Evolutionary conservation across 2,113 vertebrate genomes (phyloP).

Genomic region (Sapayoa aenigma): DNA sequence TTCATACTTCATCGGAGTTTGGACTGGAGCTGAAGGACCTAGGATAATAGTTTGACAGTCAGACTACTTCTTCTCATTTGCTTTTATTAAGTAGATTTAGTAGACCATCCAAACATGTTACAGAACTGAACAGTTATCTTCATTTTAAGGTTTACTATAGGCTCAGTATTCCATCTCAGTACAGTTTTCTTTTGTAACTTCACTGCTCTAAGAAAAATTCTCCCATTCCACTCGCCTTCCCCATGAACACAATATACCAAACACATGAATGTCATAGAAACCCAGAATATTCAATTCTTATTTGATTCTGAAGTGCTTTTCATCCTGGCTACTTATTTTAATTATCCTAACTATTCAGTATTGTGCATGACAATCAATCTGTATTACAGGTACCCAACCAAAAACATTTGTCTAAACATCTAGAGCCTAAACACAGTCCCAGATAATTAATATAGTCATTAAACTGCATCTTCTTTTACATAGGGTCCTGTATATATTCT

Average conservation of each 20-base stretch:
- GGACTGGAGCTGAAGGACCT: not conserved
- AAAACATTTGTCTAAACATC: not conserved
- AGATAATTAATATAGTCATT: not conserved
- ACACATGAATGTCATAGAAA: not conserved
- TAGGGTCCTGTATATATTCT: not conserved
- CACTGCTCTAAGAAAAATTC: not conserved
- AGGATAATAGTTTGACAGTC: slow-evolving; percentile 27
- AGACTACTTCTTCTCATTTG: not conserved
- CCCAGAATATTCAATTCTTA: not conserved
- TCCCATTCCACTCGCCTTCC: not conserved
- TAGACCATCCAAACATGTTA: not conserved
- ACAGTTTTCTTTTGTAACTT: not conserved
- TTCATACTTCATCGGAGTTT: not conserved
- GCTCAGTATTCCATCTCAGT: not conserved
- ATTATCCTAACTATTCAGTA: not conserved
- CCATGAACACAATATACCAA: not conserved
- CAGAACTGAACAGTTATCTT: not conserved
- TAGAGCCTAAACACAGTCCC: not conserved
- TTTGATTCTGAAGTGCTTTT: not conserved
- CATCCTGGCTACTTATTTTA: not conserved
- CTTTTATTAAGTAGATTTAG: not conserved
- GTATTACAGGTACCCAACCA: not conserved
- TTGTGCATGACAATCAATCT: not conserved
- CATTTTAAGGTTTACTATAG: not conserved
- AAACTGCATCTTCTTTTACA: not conserved